Base-by-base conservation (phyloP, 1,140 invertebrate species). In the Penaeus japonicus region DNA sequence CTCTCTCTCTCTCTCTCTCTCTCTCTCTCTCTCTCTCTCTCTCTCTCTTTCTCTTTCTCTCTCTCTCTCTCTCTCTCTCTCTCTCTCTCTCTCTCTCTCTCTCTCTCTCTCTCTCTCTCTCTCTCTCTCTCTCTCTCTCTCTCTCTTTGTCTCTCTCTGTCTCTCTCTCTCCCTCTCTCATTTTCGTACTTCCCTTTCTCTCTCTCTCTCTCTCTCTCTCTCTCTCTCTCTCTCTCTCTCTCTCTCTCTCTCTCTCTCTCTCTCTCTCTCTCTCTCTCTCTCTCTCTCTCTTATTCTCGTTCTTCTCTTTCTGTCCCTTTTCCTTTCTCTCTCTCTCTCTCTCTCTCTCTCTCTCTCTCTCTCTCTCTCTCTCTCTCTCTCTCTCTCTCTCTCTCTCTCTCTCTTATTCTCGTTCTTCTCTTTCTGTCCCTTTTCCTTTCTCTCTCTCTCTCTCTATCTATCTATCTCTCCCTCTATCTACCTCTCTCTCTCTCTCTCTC, bases 71-170 rank as follows among this genome's bases (percentile, higher is more conserved):
- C 12, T 10, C 12, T 10, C 12, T 10, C 12, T 10, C 12, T 10
- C 12, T 4, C 12, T 0, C 4, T 4, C 12, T n/a, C n/a, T 47
- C 4, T 20, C 35, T 22, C 30, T 7, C n/a, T 54, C 22, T n/a
- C 22, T 22, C 4, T 54, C 22, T n/a, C 22, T 54, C 22, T n/a
- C 47, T n/a, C 35, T 47, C 78, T 79, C 77, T 79, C 77, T 79
- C 77, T 79, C 77, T 79, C 77, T 79, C 77, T 79, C 77, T 79
- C 77, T 79, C 77, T 79, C 77, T 79, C 77, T 79, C 77, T 79
- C 77, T 79, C 77, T 79, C 77, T 79, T 39, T 79, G 30, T 79
- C 77, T 79, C 77, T 79, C 77, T 79, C 77, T 79, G 30, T 79
- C 77, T 79, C 77, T 79, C 77, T 79, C 77, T 79, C 70, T 75